phyloP scores from a whole-genome alignment of 2,888 invertebrate genomes.

The Acanthococcus lagerstroemiae region DNA sequence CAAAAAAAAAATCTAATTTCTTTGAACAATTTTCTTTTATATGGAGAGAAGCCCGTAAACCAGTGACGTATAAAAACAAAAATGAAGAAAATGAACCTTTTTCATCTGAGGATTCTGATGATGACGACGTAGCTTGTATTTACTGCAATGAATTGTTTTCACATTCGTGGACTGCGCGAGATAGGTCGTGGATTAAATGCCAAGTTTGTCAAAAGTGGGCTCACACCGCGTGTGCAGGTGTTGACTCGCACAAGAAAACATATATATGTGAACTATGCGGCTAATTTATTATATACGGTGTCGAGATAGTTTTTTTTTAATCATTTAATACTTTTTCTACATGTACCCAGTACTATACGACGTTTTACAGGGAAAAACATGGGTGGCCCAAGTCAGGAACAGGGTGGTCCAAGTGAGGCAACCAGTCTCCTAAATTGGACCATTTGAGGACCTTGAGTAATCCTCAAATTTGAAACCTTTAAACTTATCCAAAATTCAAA shows the following conservation, averaged over 20 bases:
- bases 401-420: no score
- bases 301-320: not conserved
- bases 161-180: conserved; percentile 3
- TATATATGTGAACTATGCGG: not conserved
- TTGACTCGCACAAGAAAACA: not conserved
- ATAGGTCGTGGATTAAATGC: no score
- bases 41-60: not conserved
- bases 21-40: no score
- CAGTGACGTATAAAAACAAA: not conserved
- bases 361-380: no score
- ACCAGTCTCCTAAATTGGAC: no score
- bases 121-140: not conserved
- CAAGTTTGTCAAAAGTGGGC: conserved; percentile 5
- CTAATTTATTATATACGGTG: not conserved
- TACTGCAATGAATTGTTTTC: no score
- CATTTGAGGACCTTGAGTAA: not conserved
- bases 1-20: no score
- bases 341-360: no score
- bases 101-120: not conserved
- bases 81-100: not conserved
- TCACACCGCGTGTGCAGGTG: not conserved
- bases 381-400: no score
- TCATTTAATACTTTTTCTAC: not conserved
- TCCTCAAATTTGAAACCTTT: not conserved
- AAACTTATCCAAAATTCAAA: not conserved